Evolutionary conservation across 2,888 invertebrate genomes (phyloP).

Genomic region (Lamellibrachia columna): DNA sequence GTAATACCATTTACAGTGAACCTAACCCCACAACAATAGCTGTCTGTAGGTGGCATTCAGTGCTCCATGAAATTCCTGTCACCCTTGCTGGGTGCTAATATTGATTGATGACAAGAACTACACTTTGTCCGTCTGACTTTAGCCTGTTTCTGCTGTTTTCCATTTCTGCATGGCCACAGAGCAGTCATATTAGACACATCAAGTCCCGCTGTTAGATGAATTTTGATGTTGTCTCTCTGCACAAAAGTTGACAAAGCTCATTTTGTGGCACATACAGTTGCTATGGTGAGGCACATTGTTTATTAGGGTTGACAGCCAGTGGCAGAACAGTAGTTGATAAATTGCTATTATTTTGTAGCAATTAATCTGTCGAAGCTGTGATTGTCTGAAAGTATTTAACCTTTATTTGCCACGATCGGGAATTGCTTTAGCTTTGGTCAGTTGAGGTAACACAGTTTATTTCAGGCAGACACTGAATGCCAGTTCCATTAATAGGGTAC

Average conservation of each 20-base stretch:
- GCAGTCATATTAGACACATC: not conserved
- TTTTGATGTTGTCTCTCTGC: not conserved
- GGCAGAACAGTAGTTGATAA: not conserved
- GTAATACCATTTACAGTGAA: constrained; percentile 3
- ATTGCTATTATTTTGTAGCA: not conserved
- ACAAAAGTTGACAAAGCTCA: not conserved
- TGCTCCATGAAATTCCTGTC: not conserved
- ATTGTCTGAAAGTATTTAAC: not conserved
- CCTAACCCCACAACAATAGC: not conserved
- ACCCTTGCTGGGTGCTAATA: not conserved
- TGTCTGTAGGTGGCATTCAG: not conserved
- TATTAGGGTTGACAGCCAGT: not conserved
- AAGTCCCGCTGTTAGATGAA: not conserved
- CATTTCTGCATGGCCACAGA: no score
- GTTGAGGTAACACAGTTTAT: no score
- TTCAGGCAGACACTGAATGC: no score
- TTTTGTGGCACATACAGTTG: not conserved
- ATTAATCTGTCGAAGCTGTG: not conserved
- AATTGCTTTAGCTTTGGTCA: not conserved
- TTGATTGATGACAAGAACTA: constrained; percentile 3
- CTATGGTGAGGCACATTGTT: not conserved
- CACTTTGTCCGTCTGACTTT: not conserved
- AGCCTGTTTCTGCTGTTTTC: not conserved
- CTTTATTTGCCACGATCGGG: not conserved
- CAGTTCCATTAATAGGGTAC: no score